Percentiles rank a stretch among this genome's conserved stretches.
Evolutionary conservation across 2,113 vertebrate genomes (phyloP).

Genomic region (Zosterops lateralis): DNA sequence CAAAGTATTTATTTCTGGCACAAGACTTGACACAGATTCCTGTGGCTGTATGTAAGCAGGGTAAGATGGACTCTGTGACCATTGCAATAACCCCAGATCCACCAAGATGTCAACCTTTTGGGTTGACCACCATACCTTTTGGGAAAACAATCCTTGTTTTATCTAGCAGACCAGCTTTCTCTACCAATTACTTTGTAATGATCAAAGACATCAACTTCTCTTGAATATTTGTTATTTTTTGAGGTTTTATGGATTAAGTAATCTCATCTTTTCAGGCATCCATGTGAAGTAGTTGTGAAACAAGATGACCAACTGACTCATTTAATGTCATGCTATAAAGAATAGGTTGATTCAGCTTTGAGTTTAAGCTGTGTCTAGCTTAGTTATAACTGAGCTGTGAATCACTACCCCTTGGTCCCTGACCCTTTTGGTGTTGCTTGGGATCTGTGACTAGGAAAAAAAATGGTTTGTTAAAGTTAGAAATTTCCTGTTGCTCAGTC

Average conservation of each 20-base stretch:
- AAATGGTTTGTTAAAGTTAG: not conserved
- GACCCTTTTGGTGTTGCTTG: not conserved
- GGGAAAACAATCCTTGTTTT: not conserved
- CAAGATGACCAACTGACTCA: not conserved
- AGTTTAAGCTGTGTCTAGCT: not conserved
- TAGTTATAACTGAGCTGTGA: fast-evolving
- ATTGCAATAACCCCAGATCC: fast-evolving
- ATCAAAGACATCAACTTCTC: not conserved
- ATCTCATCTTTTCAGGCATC: not conserved
- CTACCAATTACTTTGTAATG: not conserved
- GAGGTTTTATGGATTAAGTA: fast-evolving
- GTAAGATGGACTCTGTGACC: not conserved
- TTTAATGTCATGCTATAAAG: not conserved
- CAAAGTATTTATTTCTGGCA: slow-evolving; percentile 8
- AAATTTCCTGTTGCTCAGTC: not conserved
- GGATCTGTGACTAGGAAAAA: not conserved
- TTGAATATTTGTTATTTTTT: not conserved
- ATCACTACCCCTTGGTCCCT: not conserved
- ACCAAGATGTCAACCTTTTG: not conserved
- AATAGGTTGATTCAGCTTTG: not conserved
- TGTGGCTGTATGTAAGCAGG: not conserved
- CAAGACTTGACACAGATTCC: not conserved
- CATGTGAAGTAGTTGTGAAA: not conserved
- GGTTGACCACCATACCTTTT: not conserved
- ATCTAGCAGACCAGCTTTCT: not conserved